Evolutionary conservation across 1,140 invertebrate species (phyloP), one percentile per base, ranked within the genome.

Genomic region (Latrodectus geometricus): DNA sequence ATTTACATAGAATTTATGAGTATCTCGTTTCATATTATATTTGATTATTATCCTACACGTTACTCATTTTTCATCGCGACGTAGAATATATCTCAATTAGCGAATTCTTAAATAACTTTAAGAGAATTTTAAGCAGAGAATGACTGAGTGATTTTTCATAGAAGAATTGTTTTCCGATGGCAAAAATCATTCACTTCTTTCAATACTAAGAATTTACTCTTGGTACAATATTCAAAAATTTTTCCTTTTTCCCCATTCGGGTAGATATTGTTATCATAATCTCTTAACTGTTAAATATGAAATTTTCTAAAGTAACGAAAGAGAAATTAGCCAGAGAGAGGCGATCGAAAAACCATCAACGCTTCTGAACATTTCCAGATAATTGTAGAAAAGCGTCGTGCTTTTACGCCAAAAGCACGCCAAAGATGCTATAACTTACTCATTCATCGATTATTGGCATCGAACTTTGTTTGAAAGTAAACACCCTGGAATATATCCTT

Each of bases 301-400:
- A 80, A 80, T 80, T 35, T 80, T 80, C 68, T 80, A 70, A 70
- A 70, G 66, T 50, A 17, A 14, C 4, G 65, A 50, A 54, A 12
- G 65, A 68, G 65, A 82, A 82, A 69, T 82, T 69, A 73, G 65
- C 49, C n/a, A 54, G 35, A 8, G 56, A 21, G 17, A 54, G 23
- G 65, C 79, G 80, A 82, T 82, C 80, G 80, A 82, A 82, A 82
- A 82, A 82, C 80, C 80, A 82, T 82, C 80, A 82, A n/a, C n/a
- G 35, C 20, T 14, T 48, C n/a, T 4, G 20, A 21, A 76, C 17
- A 76, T 48, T 20, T 52, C 20, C 20, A 73, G 80, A 82, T 82
- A 82, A 82, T 82, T 82, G 70, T 73, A 20, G 56, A 80, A 78
- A 50, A 66, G 52, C 20, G 80, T 80, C 70, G 73, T 66, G 50